phyloP scores from a whole-genome alignment of 2,113 vertebrate species.

The Nothobranchius kuhntae region DNA sequence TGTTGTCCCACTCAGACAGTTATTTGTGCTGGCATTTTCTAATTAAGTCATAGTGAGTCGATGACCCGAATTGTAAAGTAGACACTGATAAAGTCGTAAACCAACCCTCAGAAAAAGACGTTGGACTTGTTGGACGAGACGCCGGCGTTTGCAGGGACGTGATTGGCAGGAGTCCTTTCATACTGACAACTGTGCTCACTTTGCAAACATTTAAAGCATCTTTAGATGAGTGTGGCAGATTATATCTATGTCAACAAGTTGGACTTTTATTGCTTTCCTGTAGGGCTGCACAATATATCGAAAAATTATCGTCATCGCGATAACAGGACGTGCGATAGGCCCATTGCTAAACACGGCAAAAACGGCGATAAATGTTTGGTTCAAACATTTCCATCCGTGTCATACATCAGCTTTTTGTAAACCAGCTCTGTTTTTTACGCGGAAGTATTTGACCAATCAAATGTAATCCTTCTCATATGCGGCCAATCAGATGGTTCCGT shows the following conservation, averaged over 20 bases:
- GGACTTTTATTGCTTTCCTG: slow-evolving; percentile 41
- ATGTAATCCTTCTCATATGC: no score
- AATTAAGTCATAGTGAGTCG: slow-evolving; percentile 37
- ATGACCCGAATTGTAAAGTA: slow-evolving; percentile 31
- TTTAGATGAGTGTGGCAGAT: slow-evolving; percentile 15
- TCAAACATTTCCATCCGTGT: no score
- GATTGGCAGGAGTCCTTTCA: slow-evolving; percentile 22
- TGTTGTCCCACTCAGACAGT: slow-evolving; percentile 27
- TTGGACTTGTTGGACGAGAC: slow-evolving; percentile 3
- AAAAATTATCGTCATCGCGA: no score
- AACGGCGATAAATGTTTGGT: no score
- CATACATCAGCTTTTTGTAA: no score
- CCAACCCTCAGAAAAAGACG: background rate
- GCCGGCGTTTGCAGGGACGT: background rate
- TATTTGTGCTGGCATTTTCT: slow-evolving; percentile 29
- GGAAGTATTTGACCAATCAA: no score
- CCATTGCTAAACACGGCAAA: no score
- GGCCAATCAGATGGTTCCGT: no score
- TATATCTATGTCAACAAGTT: slow-evolving; percentile 24
- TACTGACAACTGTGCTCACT: background rate
- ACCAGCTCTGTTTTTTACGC: no score
- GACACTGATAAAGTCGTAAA: slow-evolving; percentile 25
- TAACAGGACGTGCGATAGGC: no score
- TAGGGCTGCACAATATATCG: background rate
- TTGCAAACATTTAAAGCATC: slow-evolving; percentile 43